Base-by-base conservation (phyloP, 2,888 invertebrate genomes). In the Allophyes oxyacanthae region DNA sequence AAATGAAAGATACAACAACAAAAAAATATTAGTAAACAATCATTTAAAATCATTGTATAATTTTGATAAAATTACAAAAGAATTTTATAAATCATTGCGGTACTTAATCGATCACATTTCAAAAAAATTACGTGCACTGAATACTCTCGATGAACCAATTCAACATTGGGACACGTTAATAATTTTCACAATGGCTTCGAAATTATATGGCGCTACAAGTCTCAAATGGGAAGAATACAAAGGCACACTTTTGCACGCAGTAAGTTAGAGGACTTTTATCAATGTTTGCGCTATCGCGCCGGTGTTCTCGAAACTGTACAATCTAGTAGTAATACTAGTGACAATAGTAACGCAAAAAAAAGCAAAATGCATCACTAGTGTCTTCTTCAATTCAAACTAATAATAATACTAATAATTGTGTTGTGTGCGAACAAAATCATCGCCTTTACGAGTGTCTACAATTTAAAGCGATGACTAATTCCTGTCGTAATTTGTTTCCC, bases 361-460 rank as follows among this genome's bases (percentile, higher is more conserved):
- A 34, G 2, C 0, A 7, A 34, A 6, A 34, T 11, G 13, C 33
- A 0, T 34, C 33, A 13, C 7, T 34, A 34, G 33, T 34, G 33
- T 34, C 33, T 34, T 34, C 33, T 13, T 34, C 33, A 34, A 13
- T 34, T 6, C 13, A 34, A 6, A 13, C 3, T 34, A 34, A 34
- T 7, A 34, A 34, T 11, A n/a, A 34, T 34, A 34, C 6, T 13
- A 10, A 34, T 34, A 2, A 34, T 1, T 34, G 33, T 34, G 0
- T 7, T 13, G 0, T 11, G 13, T 34, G 33, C 13, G 13, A 34
- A 34, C 33, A 34, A 34, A 13, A 34, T 34, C 33, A 34, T 34
- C 33, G 33, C 11, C 33, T 34, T 34, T 34, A 34, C 13, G 33
- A 34, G 33, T 34, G 33, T 34, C 33, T 11, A 34, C 33, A 34